These are phyloP conservation scores for Myotis planiceps DNA, from an alignment of 2,797 vertebrate genomes.

Conservation along the genomic window DNA sequence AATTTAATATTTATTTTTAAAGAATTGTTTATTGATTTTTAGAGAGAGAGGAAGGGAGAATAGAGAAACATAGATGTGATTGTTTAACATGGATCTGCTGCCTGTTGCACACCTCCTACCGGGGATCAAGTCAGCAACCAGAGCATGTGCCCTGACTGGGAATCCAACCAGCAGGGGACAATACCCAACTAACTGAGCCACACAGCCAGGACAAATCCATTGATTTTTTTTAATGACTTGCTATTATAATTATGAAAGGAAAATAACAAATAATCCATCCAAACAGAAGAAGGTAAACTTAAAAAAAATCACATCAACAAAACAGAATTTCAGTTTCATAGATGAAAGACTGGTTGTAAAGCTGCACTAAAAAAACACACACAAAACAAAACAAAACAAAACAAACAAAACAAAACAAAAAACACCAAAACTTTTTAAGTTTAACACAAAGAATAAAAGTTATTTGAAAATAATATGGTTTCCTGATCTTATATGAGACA, in stretches of 20 bases:
- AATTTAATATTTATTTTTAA: background rate
- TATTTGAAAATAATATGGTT: background rate
- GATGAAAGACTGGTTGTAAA: background rate
- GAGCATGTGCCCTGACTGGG: background rate
- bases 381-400: background rate
- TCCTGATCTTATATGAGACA: background rate
- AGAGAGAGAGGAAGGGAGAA: background rate
- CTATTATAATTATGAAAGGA: background rate
- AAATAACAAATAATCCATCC: background rate
- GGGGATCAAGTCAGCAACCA: background rate
- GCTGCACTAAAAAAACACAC: background rate
- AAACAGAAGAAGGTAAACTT: background rate
- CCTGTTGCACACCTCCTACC: background rate
- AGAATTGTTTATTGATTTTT: background rate
- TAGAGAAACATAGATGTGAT: background rate
- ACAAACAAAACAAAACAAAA: too few relatives aligned
- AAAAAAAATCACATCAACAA: background rate
- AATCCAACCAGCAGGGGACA: too few relatives aligned
- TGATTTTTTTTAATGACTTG: background rate
- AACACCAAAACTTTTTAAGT: background rate
- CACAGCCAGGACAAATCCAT: background rate
- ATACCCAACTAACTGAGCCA: background rate
- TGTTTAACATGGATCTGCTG: background rate
- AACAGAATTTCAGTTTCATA: background rate
- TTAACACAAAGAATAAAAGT: background rate